A percentile compares a stretch with the other conserved stretches of the same genome.
Conservation (phyloP, 2,113 vertebrate species). For the Oenanthe oenanthe region DNA sequence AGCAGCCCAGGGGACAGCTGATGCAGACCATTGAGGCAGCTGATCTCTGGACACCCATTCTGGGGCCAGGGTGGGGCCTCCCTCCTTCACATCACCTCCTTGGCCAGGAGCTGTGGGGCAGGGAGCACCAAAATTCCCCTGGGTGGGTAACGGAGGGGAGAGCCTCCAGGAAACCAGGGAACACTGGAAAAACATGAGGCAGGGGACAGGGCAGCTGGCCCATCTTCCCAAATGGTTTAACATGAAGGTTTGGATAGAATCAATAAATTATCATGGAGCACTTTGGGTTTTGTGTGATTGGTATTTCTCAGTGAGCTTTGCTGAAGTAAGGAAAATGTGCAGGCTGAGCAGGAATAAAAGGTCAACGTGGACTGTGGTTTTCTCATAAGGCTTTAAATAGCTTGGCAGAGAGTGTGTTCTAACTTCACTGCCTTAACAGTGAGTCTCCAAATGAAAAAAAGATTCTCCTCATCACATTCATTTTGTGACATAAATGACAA, state of each 20-base stretch:
- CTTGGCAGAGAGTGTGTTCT: background rate
- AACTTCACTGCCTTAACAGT: background rate
- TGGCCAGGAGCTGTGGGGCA: background rate
- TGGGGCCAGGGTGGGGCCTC: background rate
- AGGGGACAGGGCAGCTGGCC: background rate
- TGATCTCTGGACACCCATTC: background rate
- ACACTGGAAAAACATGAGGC: background rate
- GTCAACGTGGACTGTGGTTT: rapidly evolving
- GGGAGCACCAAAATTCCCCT: background rate
- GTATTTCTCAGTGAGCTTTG: background rate
- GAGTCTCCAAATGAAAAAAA: background rate
- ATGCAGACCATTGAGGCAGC: rapidly evolving
- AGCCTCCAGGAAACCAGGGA: background rate
- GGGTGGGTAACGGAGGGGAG: background rate
- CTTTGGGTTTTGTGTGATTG: background rate
- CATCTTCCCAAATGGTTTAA: background rate
- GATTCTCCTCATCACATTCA: background rate
- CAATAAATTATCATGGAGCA: background rate
- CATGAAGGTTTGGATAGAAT: background rate
- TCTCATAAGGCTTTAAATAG: background rate
- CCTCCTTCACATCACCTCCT: rapidly evolving
- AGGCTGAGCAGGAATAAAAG: background rate
- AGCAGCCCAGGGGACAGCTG: background rate
- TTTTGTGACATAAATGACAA: background rate
- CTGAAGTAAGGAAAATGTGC: background rate